These are phyloP conservation scores for Phlogophora meticulosa DNA, from an alignment of 2,888 invertebrate species.

Conservation along the genomic window DNA sequence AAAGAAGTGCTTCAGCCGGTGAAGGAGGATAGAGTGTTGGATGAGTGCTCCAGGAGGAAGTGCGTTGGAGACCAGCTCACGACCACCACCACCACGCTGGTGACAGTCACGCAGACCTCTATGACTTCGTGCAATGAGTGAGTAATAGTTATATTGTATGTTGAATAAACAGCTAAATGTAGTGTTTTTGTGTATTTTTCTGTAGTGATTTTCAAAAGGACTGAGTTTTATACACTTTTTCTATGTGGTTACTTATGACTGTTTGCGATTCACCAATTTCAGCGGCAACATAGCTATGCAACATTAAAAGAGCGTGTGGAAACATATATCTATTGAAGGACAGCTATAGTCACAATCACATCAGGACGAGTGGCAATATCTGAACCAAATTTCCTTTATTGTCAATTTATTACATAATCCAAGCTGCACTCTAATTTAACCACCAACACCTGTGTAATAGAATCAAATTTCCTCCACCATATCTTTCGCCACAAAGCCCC, in stretches of 20 bases:
- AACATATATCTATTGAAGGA: no score
- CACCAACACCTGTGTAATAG: not conserved
- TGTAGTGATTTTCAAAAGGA: not conserved
- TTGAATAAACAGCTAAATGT: not conserved
- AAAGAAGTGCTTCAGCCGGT: slow-evolving; percentile 84
- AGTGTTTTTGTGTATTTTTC: not conserved
- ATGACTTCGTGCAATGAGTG: slow-evolving; percentile 89
- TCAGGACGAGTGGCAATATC: slow-evolving; percentile 12
- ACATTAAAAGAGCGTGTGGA: not conserved
- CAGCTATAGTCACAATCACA: no score
- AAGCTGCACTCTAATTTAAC: slow-evolving; percentile 10
- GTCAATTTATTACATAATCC: slow-evolving; percentile 28
- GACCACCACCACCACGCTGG: slow-evolving; percentile 86
- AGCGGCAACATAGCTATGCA: no score
- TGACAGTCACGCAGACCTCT: slow-evolving; percentile 87
- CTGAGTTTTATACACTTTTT: not conserved
- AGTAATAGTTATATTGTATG: slow-evolving; percentile 72
- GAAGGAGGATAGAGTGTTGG: slow-evolving; percentile 82
- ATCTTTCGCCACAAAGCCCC: slow-evolving; percentile 51
- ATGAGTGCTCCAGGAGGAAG: slow-evolving; percentile 81
- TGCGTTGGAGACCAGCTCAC: slow-evolving; percentile 85
- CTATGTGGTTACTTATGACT: not conserved
- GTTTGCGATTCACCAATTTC: no score
- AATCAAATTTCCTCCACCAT: slow-evolving; percentile 22
- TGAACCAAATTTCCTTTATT: slow-evolving; percentile 36